A percentile compares a stretch with the other conserved stretches of the same genome.
Conservation (phyloP, 2,797 vertebrate species). For the Anguilla obscura region DNA sequence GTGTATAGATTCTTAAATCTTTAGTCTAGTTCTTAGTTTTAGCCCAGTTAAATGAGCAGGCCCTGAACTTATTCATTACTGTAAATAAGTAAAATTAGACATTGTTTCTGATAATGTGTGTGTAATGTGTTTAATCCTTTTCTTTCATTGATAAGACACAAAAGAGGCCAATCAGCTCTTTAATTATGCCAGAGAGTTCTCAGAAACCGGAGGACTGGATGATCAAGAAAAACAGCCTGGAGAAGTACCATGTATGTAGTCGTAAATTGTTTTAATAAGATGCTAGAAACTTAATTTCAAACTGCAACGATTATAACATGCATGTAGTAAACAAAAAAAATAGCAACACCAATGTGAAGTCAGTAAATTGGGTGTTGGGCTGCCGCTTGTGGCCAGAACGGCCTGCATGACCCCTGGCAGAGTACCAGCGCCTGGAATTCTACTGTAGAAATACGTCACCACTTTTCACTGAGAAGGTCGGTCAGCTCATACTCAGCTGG, state of each 20-base stretch:
- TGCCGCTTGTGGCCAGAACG: background rate
- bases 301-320: background rate
- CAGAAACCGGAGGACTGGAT: constrained; percentile 72
- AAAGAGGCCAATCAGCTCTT: constrained; percentile 85
- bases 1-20: background rate
- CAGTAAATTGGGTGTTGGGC: background rate
- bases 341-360: background rate
- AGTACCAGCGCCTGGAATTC: background rate
- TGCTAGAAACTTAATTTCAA: background rate
- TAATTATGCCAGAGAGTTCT: constrained; percentile 79
- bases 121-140: background rate
- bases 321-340: background rate
- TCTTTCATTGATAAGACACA: constrained; percentile 72
- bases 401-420: background rate
- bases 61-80: background rate
- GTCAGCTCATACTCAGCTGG: too few relatives aligned
- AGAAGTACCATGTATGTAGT: constrained; percentile 74
- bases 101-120: background rate
- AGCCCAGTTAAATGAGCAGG: constrained; percentile 2
- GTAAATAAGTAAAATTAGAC: background rate
- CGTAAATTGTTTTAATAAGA: constrained; percentile 1
- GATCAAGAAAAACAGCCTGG: constrained; percentile 73
- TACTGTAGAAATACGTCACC: background rate
- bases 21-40: background rate
- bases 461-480: too few relatives aligned